Base-by-base conservation (phyloP, 2,888 invertebrate species). In the Mamestra brassicae region DNA sequence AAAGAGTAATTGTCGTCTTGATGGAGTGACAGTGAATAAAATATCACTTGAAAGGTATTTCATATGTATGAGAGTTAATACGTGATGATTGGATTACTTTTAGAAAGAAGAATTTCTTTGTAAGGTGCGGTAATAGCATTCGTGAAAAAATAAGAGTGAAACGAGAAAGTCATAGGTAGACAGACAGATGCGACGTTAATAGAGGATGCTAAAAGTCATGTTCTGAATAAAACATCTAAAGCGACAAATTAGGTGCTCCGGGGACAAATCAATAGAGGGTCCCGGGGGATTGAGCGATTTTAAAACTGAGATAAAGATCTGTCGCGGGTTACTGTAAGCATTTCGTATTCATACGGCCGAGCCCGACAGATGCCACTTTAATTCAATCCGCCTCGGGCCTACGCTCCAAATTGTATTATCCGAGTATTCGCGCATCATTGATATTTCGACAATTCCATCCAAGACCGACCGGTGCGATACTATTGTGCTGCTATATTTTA, bases 301-400 rank as follows among this genome's bases (percentile, higher is more conserved):
- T 96, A 96, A 96, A 96, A 96, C 96, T 94, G 95, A 95, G 96
- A 96, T 96, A 96, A 95, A 94, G 94, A 95, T 95, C 95, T 93
- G 90, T 92, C 90, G 91, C 93, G 92, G 92, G 93, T 92, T 87
- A 93, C 94, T 92, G 93, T 93, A 92, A 94, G 95, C 93, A 95
- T 95, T 96, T 94, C 93, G 95, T 94, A 96, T 96, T 96, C 96
- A 95, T 95, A 96, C 95, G 94, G 93, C 87, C 93, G 93, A 92
- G 93, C 91, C 91, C 94, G 96, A 94, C 96, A 96, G 96, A 96
- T 96, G 96, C 94, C 94, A 92, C 94, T 95, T 95, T 96, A 96
- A 96, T 96, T 94, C 95, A 94, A 96, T 96, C 92, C 92, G 95
- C 95, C 96, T 94, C 94, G 92, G 95, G 96, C 94, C 95, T 95